These are phyloP conservation scores for Ochropacha duplaris DNA, from an alignment of 2,888 invertebrate species.

Conservation along the genomic window DNA sequence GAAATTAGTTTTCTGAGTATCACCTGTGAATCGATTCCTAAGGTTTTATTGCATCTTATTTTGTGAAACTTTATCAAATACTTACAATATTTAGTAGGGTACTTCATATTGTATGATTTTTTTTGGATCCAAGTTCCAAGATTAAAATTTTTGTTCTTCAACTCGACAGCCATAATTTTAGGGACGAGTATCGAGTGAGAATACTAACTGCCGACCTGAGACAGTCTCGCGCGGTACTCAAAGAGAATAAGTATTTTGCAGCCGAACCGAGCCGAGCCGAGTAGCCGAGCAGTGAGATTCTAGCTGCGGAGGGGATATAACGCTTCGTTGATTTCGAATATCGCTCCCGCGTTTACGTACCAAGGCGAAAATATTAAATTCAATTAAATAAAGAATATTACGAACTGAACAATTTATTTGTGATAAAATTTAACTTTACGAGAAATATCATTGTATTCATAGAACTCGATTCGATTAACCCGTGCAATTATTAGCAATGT, in stretches of 20 bases:
- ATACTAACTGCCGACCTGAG: slow-evolving; percentile 1
- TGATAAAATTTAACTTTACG: background rate
- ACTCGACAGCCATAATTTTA: slow-evolving; percentile 3
- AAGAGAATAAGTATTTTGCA: background rate
- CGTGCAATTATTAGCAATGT: slow-evolving; percentile 18
- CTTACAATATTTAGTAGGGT: too few species aligned
- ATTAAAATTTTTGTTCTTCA: too few species aligned
- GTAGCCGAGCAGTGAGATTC: slow-evolving; percentile 55
- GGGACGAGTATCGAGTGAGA: slow-evolving; percentile 25
- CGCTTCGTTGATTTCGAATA: slow-evolving; percentile 40
- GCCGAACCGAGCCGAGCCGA: slow-evolving; percentile 9
- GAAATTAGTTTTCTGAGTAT: too few species aligned
- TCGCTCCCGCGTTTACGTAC: slow-evolving; percentile 49
- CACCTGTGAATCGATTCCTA: too few species aligned
- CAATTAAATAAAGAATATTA: slow-evolving; percentile 20
- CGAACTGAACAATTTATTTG: background rate
- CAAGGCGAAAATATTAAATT: slow-evolving; percentile 41
- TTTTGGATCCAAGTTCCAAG: too few species aligned
- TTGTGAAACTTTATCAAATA: too few species aligned
- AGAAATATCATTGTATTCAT: background rate
- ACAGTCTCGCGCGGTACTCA: slow-evolving; percentile 18
- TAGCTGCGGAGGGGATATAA: slow-evolving; percentile 49
- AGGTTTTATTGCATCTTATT: too few species aligned
- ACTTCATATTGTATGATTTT: too few species aligned
- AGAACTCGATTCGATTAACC: background rate